These are phyloP conservation scores for Platycheirus albimanus DNA, from an alignment of 2,888 invertebrate species.

Conservation along the genomic window DNA sequence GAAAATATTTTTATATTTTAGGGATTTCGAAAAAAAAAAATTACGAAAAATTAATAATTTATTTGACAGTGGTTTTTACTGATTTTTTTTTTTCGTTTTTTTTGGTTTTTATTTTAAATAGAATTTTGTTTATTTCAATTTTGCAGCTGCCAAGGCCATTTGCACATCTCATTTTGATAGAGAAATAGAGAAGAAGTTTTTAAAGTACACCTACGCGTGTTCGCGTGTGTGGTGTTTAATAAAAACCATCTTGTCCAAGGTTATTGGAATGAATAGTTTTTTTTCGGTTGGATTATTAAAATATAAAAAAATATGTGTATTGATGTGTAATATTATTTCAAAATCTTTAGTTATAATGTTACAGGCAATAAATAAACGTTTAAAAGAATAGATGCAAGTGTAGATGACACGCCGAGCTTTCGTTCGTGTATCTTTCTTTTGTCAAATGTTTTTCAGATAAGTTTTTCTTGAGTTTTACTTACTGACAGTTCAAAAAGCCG, in stretches of 20 bases:
- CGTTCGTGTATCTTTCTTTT: too few relatives aligned
- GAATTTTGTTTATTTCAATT: slow-evolving; percentile 18
- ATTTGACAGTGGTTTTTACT: background rate
- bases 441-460: too few relatives aligned
- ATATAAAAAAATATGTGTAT: too few relatives aligned
- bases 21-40: background rate
- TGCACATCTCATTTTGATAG: slow-evolving; percentile 23
- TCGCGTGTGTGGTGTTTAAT: background rate
- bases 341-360: too few relatives aligned
- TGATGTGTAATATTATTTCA: too few relatives aligned
- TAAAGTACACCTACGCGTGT: slow-evolving; percentile 7
- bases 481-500: too few relatives aligned
- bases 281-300: too few relatives aligned
- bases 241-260: slow-evolving; percentile 4
- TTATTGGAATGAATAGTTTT: background rate
- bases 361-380: too few relatives aligned
- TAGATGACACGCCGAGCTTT: too few relatives aligned
- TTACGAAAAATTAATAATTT: background rate
- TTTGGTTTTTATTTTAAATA: background rate
- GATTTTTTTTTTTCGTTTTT: background rate
- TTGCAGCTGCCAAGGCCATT: slow-evolving; percentile 28
- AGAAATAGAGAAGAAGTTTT: slow-evolving; percentile 19
- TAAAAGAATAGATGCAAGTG: too few relatives aligned
- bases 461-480: too few relatives aligned
- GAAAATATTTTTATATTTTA: slow-evolving; percentile 29